Base-by-base conservation (phyloP, 2,797 vertebrate species). In the Semotilus atromaculatus region DNA sequence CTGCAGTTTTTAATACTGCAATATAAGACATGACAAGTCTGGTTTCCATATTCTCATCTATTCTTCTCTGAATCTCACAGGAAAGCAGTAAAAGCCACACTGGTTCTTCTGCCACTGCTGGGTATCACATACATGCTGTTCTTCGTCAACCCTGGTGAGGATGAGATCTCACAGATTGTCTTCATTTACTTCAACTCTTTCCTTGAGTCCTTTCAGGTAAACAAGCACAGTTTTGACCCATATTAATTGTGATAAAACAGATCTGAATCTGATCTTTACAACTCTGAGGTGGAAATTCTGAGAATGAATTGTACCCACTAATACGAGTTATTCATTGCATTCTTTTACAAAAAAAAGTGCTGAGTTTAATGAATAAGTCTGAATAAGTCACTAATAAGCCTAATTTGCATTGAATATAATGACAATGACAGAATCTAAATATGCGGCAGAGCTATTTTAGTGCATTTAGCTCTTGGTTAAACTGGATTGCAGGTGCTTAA, bases 131-230 rank as follows among this genome's bases (percentile, higher is more conserved):
- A 98, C 93, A 97, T 98, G 97, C 89, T 98, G 81, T 98, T 98
- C 93, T 98, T 98, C 7, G 97, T 98, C 88, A 97, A 97, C 86
- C 97, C 97, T 0, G 97, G 97, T 36, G 97, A 97, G 81, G 97
- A 98, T 11, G 96, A 97, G 87, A 94, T 97, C 82, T 97, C 97
- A 83, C 94, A 95, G 88, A 93, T 97, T 0, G 96, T 97, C 84
- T 98, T 98, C 93, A 97, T 98, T 92, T 98, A 98, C 91, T 97
- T 98, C 91, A 98, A 98, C 88, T 98, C 97, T 64, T 95, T 97
- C 72, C 94, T 98, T 83, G 96, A 98, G 87, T 97, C 97, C 45
- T 98, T 98, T 92, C 97, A 98, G 97, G 97, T 97, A 92, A 21
- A 77, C 11, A 38, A 34, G 26, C 67, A 18, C n/a, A 43, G 19